Evolutionary conservation across 2,888 invertebrate species (phyloP).

Genomic region (Hypsopygia costalis): DNA sequence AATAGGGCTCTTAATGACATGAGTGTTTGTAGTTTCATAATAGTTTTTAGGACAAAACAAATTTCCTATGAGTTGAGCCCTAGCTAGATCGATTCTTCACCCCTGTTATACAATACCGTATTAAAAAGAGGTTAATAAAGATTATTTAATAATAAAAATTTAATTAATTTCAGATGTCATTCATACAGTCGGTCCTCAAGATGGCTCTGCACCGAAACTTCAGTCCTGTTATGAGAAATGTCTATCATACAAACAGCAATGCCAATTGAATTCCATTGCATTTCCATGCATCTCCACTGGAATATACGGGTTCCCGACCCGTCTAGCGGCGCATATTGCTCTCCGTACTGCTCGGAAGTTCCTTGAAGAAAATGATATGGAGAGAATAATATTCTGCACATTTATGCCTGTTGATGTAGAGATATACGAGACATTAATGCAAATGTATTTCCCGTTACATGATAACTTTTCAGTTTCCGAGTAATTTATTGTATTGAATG

Average conservation of each 20-base stretch:
- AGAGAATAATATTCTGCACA: conserved; percentile 89
- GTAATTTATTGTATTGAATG: conserved; percentile 8
- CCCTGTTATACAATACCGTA: no score
- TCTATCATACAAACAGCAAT: conserved; percentile 76
- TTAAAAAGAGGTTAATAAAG: no score
- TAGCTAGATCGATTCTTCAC: no score
- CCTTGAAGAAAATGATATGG: conserved; percentile 80
- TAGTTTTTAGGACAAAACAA: no score
- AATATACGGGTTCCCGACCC: conserved; percentile 93
- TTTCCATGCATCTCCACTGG: conserved; percentile 96
- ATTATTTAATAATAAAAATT: no score
- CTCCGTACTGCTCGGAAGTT: conserved; percentile 83
- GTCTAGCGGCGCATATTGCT: conserved; percentile 88
- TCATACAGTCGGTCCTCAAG: conserved; percentile 93
- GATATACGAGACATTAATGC: conserved; percentile 86
- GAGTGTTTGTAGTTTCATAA: no score
- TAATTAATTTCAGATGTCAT: conserved; percentile 85
- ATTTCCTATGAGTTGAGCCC: no score
- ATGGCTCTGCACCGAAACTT: conserved; percentile 83
- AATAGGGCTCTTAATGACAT: no score
- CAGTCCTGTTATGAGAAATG: conserved; percentile 86
- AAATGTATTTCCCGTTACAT: conserved; percentile 85
- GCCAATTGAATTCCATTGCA: conserved; percentile 84
- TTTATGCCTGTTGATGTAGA: conserved; percentile 86
- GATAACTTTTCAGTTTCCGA: conserved; percentile 32